phyloP scores from a whole-genome alignment of 2,797 vertebrate species.

The Sphaeramia orbicularis region DNA sequence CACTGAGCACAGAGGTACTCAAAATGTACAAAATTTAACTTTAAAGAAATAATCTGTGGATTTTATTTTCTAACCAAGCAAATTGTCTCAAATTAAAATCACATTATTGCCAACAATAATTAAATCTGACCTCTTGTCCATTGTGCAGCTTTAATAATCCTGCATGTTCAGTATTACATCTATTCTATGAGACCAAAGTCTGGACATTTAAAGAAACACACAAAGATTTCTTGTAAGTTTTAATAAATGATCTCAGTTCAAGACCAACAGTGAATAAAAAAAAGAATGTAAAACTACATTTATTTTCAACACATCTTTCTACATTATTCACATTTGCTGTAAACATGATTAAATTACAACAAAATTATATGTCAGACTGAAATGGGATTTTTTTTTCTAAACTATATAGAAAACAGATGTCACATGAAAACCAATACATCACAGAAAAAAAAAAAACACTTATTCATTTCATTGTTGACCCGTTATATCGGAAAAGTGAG shows the following conservation, averaged over 20 bases:
- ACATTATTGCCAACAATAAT: too few species aligned
- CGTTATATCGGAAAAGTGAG: not conserved
- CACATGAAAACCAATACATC: not conserved
- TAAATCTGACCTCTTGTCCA: too few species aligned
- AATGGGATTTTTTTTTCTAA: slow-evolving; percentile 18
- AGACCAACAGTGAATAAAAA: slow-evolving; percentile 61
- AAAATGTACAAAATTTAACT: too few species aligned
- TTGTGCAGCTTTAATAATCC: too few species aligned
- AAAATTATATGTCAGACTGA: slow-evolving; percentile 42
- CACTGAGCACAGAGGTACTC: too few species aligned
- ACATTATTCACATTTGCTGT: slow-evolving; percentile 58
- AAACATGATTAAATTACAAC: slow-evolving; percentile 54
- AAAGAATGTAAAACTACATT: slow-evolving; percentile 58
- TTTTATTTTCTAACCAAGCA: too few species aligned
- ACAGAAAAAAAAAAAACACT: not conserved
- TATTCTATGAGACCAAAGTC: not conserved
- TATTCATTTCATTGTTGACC: not conserved
- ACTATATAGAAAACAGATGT: slow-evolving; percentile 24
- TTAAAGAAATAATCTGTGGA: too few species aligned
- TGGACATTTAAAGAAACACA: slow-evolving; percentile 14
- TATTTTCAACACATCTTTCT: slow-evolving; percentile 50
- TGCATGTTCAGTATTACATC: too few species aligned
- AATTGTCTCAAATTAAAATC: too few species aligned
- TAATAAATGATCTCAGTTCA: slow-evolving; percentile 67
- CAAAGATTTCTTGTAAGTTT: slow-evolving; percentile 46